Evolutionary conservation across 2,888 invertebrate species (phyloP), one percentile per base, ranked within the genome.

Genomic region (Nasonovia ribisnigri): DNA sequence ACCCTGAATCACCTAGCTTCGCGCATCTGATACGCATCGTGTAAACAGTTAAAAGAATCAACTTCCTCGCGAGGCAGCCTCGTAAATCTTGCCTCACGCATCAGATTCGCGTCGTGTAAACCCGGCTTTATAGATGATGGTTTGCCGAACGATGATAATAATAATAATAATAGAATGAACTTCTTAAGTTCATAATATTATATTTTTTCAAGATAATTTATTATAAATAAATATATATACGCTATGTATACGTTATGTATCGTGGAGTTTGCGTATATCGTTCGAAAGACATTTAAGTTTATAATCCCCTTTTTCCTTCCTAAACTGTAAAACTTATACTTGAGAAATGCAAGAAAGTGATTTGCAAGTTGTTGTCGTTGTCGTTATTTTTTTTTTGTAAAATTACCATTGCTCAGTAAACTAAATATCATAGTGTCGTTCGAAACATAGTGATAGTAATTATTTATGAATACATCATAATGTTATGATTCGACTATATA

Each of bases 31-130:
- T 46, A 46, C 46, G 46, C 46, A 46, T 46, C 46, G 46, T 46
- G 46, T 46, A 46, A 46, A 46, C 46, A 48, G 48, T 48, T 48
- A 48, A 16, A 51, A 51, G 48, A 51, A 51, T 51, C 48, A 51
- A 16, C 48, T 51, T 51, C 48, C 48, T 51, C 48, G 48, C 48
- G 48, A 51, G 48, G 48, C 48, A 51, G 48, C 48, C 48, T 51
- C 48, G 48, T 51, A 51, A 84, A 84, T 84, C 84, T 84, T 43
- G 84, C 84, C 43, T 84, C 84, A 10, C 84, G 43, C 43, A 84
- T 84, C 43, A 84, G 84, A 84, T 84, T 84, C 84, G 84, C 84
- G 84, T 84, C 43, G 84, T 84, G 43, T 84, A 43, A 84, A 84
- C 84, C 84, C 43, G 43, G 84, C 84, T 84, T 84, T 46, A 54